phyloP scores from a whole-genome alignment of 1,140 invertebrate genomes.

The Orchestia grillus region DNA sequence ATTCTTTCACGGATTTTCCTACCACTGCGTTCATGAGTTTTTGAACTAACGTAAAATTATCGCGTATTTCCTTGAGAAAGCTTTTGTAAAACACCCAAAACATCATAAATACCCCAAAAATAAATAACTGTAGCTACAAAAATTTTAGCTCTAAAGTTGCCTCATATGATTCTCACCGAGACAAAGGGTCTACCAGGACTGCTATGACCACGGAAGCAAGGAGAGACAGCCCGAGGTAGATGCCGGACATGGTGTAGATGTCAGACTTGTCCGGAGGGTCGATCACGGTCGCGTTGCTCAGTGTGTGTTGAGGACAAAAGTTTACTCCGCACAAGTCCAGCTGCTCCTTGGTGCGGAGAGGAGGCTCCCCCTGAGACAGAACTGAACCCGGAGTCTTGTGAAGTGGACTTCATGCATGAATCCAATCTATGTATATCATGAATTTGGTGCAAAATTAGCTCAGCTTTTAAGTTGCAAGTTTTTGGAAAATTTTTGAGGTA shows the following conservation, averaged over 20 bases:
- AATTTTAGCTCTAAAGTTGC: not conserved
- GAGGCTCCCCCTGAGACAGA: slow-evolving; percentile 22
- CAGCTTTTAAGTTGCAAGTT: no score
- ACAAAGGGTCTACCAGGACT: slow-evolving; percentile 89
- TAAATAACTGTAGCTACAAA: not conserved
- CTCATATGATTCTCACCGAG: slow-evolving; percentile 75
- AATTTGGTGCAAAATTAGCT: no score
- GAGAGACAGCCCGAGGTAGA: slow-evolving; percentile 89
- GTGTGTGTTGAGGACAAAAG: slow-evolving; percentile 60
- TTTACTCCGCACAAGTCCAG: slow-evolving; percentile 63
- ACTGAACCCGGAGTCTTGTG: not conserved
- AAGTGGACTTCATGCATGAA: not conserved
- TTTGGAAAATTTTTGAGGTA: no score
- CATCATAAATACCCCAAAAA: no score
- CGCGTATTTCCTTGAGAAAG: no score
- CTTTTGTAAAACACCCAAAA: no score
- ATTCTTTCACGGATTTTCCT: no score
- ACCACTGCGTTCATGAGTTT: no score
- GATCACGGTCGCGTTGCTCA: slow-evolving; percentile 72
- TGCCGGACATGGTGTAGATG: slow-evolving; percentile 88
- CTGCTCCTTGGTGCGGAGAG: slow-evolving; percentile 25
- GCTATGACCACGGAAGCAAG: slow-evolving; percentile 88
- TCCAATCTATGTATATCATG: no score
- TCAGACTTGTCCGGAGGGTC: slow-evolving; percentile 84
- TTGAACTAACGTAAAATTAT: no score